Evolutionary conservation across 2,888 invertebrate species (phyloP), one percentile per base, ranked within the genome.

Genomic region (Chamaedrilus cognettii): DNA sequence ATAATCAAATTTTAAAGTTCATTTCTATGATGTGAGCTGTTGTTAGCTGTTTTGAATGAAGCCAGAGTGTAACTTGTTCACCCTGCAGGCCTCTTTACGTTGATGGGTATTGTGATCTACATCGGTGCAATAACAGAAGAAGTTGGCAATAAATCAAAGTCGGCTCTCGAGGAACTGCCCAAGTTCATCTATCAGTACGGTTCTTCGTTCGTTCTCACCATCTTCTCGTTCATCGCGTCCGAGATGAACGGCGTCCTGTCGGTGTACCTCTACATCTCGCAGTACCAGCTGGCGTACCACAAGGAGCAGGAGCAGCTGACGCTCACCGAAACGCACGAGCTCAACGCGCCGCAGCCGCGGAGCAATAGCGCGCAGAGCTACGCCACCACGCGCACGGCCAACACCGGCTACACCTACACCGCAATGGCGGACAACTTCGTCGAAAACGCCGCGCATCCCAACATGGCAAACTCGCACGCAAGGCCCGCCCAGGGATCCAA

Each of bases 71-170:
- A n/a, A n/a, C n/a, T n/a, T n/a, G n/a, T n/a, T n/a, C n/a, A n/a
- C 7, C 19, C 19, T 19, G 19, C 76, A 83, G 83, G 83, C 60
- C 70, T 83, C 55, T 82, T 80, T 70, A 80, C 80, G 15, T 69
- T 83, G 60, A 80, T 83, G 34, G 83, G 83, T 35, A 82, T 83
- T 28, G 82, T 83, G 34, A 76, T 83, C 7, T 83, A 81, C 71
- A 83, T 83, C 60, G 83, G 83, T 66, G 82, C 82, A 72, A 82
- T 83, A 60, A 83, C 82, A 49, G 82, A 81, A 60, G 83, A 82
- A 71, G 81, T 80, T 3, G 82, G 82, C 4, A 81, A 80, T 74
- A 80, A 80, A 66, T 76, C 79, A 19, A 75, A 78, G 64, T 75
- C 78, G 19, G 33, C 72, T 0, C 58, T 79, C 56, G 82, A 82